Evolutionary conservation across 2,888 invertebrate genomes (phyloP), one percentile per base, ranked within the genome.

Genomic region (Diarsia brunnea): DNA sequence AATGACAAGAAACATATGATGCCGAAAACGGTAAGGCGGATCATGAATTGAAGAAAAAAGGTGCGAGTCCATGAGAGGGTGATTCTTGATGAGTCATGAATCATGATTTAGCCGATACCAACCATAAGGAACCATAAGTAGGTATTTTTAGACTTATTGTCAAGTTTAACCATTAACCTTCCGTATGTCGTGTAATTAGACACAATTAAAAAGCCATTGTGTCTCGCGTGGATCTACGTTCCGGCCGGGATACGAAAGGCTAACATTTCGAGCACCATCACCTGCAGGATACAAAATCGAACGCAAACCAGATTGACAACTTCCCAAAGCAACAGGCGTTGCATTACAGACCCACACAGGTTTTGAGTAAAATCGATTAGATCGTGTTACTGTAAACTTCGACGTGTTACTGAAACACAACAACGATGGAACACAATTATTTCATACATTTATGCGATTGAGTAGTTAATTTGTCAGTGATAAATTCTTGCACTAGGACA

Each of bases 291-390:
- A 65, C 45, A 19, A 31, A 58, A 47, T 47, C 8, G 3, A 43
- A 70, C 31, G 31, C 61, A n/a, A 78, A 69, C 49, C 31, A 60
- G 31, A 21, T 66, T 61, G 68, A 67, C 47, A 49, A 67, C 49
- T 31, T 74, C 38, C 4, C 21, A 49, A 55, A 58, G 16, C 27
- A 74, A 43, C 24, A 47, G 7, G 7, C 47, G 53, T 55, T 19
- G 14, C 16, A 19, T 8, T 19, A 31, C n/a, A 45, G 19, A 61
- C 19, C 49, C 43, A 60, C 63, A 60, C 47, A 65, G 21, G 61
- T 68, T 43, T 53, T 14, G 12, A 55, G 12, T 21, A 53, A 75
- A 58, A 60, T 69, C 58, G 16, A 38, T 61, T n/a, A n/a, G 61
- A 7, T n/a, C 21, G 38, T 7, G 38, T 38, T n/a, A 38, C 27